phyloP scores from a whole-genome alignment of 2,113 vertebrate genomes.

The Noturus placidus region DNA sequence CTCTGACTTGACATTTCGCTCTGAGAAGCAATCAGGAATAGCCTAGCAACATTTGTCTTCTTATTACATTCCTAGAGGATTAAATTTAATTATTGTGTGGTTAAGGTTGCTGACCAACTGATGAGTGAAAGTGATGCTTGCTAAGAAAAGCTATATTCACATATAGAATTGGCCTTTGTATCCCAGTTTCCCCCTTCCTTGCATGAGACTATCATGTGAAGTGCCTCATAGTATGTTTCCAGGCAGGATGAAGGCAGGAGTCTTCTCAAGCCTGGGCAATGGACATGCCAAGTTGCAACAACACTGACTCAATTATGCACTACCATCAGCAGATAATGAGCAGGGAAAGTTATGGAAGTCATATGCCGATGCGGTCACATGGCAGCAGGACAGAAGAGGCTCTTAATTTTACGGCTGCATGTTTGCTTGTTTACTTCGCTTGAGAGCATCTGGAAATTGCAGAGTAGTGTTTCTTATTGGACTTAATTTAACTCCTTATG shows the following conservation, averaged over 20 bases:
- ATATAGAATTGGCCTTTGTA: slow-evolving; percentile 36
- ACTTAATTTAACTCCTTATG: slow-evolving; percentile 38
- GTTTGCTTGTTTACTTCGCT: slow-evolving; percentile 56
- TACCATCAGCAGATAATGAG: slow-evolving; percentile 53
- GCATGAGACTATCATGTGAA: slow-evolving; percentile 51
- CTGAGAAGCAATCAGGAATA: slow-evolving; percentile 26
- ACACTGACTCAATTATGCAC: slow-evolving; percentile 67
- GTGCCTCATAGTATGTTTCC: slow-evolving; percentile 47
- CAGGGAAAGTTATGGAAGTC: slow-evolving; percentile 57
- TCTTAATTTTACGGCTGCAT: slow-evolving; percentile 50
- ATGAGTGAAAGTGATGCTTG: not conserved
- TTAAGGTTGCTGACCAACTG: slow-evolving; percentile 9
- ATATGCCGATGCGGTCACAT: slow-evolving; percentile 52
- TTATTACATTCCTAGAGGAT: slow-evolving; percentile 22
- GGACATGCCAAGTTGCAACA: slow-evolving; percentile 63
- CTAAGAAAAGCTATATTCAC: slow-evolving; percentile 29
- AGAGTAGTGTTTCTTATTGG: slow-evolving; percentile 36
- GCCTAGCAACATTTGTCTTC: not conserved
- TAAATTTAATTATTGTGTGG: slow-evolving; percentile 37
- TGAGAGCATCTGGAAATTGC: slow-evolving; percentile 43
- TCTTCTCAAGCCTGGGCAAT: slow-evolving; percentile 43
- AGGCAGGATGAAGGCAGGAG: slow-evolving; percentile 25
- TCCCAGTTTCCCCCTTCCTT: not conserved
- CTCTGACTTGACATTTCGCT: not conserved
- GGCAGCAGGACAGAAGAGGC: slow-evolving; percentile 39